Percentiles rank a stretch among this genome's conserved stretches.
phyloP scores from a whole-genome alignment of 2,888 invertebrate genomes.

The Chrysina gloriosa region DNA sequence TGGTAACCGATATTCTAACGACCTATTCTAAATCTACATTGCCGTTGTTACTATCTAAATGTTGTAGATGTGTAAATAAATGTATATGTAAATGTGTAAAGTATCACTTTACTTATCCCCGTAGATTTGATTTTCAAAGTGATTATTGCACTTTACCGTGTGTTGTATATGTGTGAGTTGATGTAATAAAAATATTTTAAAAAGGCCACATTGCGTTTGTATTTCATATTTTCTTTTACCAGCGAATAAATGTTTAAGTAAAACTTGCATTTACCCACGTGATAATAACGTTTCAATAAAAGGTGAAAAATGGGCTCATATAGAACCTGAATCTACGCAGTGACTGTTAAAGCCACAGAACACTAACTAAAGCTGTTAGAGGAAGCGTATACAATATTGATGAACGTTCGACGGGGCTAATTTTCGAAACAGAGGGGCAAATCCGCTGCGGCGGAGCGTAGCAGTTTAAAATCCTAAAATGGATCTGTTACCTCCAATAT shows the following conservation, averaged over 20 bases:
- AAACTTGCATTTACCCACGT: too few relatives aligned
- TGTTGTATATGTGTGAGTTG: slow-evolving; percentile 3
- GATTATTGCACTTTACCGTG: slow-evolving; percentile 24
- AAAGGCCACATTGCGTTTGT: background rate
- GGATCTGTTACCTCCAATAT: too few relatives aligned
- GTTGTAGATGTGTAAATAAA: slow-evolving; percentile 7
- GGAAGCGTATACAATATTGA: too few relatives aligned
- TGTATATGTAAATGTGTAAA: slow-evolving; percentile 11
- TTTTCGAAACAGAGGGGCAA: too few relatives aligned
- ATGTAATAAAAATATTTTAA: slow-evolving; percentile 18
- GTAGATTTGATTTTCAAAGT: slow-evolving; percentile 15
- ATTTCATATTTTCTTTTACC: background rate
- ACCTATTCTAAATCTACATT: slow-evolving; percentile 35
- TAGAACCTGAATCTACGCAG: too few relatives aligned
- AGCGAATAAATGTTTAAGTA: too few relatives aligned
- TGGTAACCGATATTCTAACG: slow-evolving; percentile 27
- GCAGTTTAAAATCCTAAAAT: too few relatives aligned
- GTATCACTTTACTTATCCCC: slow-evolving; percentile 1
- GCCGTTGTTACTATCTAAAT: slow-evolving; percentile 25
- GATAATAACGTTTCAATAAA: too few relatives aligned
- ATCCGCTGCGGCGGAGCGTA: too few relatives aligned
- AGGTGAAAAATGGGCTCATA: too few relatives aligned
- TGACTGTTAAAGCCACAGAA: background rate
- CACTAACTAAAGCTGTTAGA: too few relatives aligned
- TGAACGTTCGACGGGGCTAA: too few relatives aligned